These are phyloP conservation scores for Hiodon alosoides DNA, from an alignment of 2,113 vertebrate species.

Conservation along the genomic window DNA sequence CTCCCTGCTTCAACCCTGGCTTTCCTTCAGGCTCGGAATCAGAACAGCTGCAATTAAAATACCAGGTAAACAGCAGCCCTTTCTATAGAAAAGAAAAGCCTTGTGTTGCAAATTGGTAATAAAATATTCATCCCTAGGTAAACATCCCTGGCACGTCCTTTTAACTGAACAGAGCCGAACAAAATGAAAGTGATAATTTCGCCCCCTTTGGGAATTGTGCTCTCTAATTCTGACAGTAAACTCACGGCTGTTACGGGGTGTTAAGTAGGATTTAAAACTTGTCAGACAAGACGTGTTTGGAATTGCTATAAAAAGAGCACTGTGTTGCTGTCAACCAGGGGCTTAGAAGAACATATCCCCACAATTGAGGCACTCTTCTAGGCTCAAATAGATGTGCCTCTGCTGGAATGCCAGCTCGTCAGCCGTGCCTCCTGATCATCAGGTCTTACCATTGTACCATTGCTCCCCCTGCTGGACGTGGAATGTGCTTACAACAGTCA, in stretches of 20 bases:
- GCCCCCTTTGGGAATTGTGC: slow-evolving; percentile 67
- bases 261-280: slow-evolving; percentile 81
- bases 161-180: slow-evolving; percentile 62
- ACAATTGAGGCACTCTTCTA: slow-evolving; percentile 72
- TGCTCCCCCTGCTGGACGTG: slow-evolving; percentile 64
- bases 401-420: slow-evolving; percentile 36
- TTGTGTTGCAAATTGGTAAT: slow-evolving; percentile 58
- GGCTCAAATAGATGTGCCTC: slow-evolving; percentile 61
- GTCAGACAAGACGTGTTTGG: slow-evolving; percentile 81
- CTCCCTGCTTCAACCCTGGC: slow-evolving; percentile 31
- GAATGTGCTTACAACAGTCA: not conserved
- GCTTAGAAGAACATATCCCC: slow-evolving; percentile 72
- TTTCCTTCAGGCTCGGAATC: slow-evolving; percentile 48
- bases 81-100: slow-evolving; percentile 55
- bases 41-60: slow-evolving; percentile 64
- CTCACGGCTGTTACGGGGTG: slow-evolving; percentile 71
- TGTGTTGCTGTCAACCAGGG: slow-evolving; percentile 75
- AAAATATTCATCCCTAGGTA: slow-evolving; percentile 69
- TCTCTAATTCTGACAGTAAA: slow-evolving; percentile 79
- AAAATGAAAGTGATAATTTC: slow-evolving; percentile 72
- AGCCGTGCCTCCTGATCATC: slow-evolving; percentile 29
- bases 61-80: slow-evolving; percentile 52
- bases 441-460: slow-evolving; percentile 51
- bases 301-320: slow-evolving; percentile 80
- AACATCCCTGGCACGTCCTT: slow-evolving; percentile 65